phyloP scores from a whole-genome alignment of 2,113 vertebrate genomes.

The Engraulis encrasicolus region DNA sequence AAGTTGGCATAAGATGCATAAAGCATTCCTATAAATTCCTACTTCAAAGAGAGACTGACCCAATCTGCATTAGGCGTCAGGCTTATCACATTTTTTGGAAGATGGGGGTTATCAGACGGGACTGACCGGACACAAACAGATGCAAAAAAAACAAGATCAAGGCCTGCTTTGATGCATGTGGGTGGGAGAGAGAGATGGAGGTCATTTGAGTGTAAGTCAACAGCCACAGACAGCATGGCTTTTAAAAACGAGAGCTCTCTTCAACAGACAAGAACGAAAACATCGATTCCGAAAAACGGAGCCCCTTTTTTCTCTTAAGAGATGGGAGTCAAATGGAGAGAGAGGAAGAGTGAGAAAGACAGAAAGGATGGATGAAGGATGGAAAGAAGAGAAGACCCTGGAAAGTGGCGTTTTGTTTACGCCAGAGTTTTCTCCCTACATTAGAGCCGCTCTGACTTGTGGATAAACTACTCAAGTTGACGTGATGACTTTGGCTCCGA shows the following conservation, averaged over 20 bases:
- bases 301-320: not conserved
- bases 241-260: not conserved
- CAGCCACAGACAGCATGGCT: not conserved
- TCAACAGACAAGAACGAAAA: no score
- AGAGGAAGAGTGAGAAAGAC: not conserved
- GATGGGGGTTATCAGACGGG: not conserved
- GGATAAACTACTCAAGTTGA: constrained; percentile 13
- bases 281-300: no score
- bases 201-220: not conserved
- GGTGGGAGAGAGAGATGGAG: not conserved
- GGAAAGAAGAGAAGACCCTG: no score
- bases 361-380: not conserved
- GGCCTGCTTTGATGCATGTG: not conserved
- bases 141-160: not conserved
- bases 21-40: not conserved
- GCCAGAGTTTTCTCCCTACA: not conserved
- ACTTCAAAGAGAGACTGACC: not conserved
- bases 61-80: not conserved
- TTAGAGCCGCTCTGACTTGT: not conserved
- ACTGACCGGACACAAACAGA: not conserved
- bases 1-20: not conserved
- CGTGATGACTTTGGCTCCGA: constrained; percentile 29
- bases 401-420: no score
- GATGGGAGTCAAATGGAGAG: not conserved
- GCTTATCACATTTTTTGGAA: not conserved